These are phyloP conservation scores for Virgularia gustaviana DNA, from an alignment of 92 coral and sea anemone genomes.

Conservation along the genomic window DNA sequence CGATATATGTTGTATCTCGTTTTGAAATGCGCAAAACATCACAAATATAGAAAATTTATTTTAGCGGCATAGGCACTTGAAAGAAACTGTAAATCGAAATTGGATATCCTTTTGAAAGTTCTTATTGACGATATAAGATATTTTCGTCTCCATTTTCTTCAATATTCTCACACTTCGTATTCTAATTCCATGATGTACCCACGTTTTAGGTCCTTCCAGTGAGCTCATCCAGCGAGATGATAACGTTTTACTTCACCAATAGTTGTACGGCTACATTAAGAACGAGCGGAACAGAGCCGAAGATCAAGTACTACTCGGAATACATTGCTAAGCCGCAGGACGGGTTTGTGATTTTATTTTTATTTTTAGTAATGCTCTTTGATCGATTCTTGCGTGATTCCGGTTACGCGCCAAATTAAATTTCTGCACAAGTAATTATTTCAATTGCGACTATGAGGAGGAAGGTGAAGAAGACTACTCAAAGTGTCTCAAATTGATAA, in stretches of 20 bases:
- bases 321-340: slow-evolving; percentile 75
- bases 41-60: too few species aligned
- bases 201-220: slow-evolving; percentile 68
- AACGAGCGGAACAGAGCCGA: slow-evolving; percentile 97
- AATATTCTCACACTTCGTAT: not conserved
- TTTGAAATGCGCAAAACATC: too few species aligned
- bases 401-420: not conserved
- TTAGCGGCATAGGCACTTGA: too few species aligned
- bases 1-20: too few species aligned
- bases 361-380: not conserved
- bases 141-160: too few species aligned
- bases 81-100: too few species aligned
- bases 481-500: not conserved
- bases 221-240: slow-evolving; percentile 93
- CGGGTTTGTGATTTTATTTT: slow-evolving; percentile 48
- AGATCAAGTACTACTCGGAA: slow-evolving; percentile 95
- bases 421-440: not conserved
- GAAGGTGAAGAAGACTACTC: too few species aligned
- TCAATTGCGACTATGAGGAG: not conserved
- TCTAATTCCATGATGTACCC: not conserved
- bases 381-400: not conserved
- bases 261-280: slow-evolving; percentile 93
- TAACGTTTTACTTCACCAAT: slow-evolving; percentile 89
- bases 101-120: too few species aligned
- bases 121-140: too few species aligned